These are phyloP conservation scores for Microdon myrmicae DNA, from an alignment of 2,888 invertebrate species.

Conservation along the genomic window DNA sequence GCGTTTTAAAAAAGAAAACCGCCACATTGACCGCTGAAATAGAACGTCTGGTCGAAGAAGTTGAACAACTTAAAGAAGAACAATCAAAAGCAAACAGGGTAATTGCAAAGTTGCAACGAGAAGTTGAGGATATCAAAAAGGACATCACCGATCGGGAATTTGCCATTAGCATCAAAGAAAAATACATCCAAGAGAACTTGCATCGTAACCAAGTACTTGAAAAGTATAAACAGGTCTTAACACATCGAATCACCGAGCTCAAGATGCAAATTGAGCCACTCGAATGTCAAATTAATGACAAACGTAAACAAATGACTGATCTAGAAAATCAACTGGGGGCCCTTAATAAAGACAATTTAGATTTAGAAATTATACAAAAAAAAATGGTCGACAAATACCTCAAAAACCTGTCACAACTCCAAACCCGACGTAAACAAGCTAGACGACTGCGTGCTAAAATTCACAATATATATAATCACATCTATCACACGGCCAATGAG, in stretches of 20 bases:
- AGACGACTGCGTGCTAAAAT: slow-evolving; percentile 73
- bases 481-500: slow-evolving; percentile 81
- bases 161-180: slow-evolving; percentile 87
- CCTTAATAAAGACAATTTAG: slow-evolving; percentile 78
- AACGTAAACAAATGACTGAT: slow-evolving; percentile 82
- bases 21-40: slow-evolving; percentile 64
- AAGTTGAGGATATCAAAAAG: slow-evolving; percentile 82
- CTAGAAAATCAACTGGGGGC: slow-evolving; percentile 86
- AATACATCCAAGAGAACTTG: slow-evolving; percentile 83
- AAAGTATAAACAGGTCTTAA: slow-evolving; percentile 90
- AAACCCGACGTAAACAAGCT: slow-evolving; percentile 73
- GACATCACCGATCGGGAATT: slow-evolving; percentile 86
- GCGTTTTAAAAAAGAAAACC: slow-evolving; percentile 83
- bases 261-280: slow-evolving; percentile 88
- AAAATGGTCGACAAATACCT: slow-evolving; percentile 81
- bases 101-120: slow-evolving; percentile 79
- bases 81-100: slow-evolving; percentile 71
- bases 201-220: slow-evolving; percentile 88
- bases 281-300: slow-evolving; percentile 84
- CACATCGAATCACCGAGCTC: slow-evolving; percentile 88
- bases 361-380: slow-evolving; percentile 76
- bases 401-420: slow-evolving; percentile 77
- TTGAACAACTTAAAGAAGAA: slow-evolving; percentile 79
- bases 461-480: slow-evolving; percentile 81
- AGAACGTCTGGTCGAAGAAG: slow-evolving; percentile 75